Evolutionary conservation across 2,113 vertebrate genomes (phyloP).

Genomic region (Nicator chloris): DNA sequence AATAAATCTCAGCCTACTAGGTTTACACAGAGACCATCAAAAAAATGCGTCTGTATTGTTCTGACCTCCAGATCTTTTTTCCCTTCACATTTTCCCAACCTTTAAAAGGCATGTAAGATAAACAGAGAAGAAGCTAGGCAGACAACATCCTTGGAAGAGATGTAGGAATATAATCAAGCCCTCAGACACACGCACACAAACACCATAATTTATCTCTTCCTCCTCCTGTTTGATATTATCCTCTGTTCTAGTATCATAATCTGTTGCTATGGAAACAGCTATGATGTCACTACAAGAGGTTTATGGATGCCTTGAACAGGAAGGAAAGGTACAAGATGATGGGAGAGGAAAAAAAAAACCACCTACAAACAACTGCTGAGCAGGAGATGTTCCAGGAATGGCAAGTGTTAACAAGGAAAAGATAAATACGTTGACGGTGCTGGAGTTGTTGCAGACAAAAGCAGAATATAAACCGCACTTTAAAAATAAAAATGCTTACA

Average conservation of each 20-base stretch:
- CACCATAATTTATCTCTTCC: slow-evolving; percentile 65
- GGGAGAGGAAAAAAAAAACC: neutral
- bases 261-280: slow-evolving; percentile 68
- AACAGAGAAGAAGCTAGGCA: slow-evolving; percentile 42
- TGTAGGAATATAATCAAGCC: slow-evolving; percentile 57
- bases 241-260: slow-evolving; percentile 69
- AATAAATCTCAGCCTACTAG: neutral
- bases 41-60: neutral
- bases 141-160: slow-evolving; percentile 43
- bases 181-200: slow-evolving; percentile 48
- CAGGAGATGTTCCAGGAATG: slow-evolving; percentile 21
- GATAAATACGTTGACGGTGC: neutral
- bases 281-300: slow-evolving; percentile 66
- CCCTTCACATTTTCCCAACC: neutral
- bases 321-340: slow-evolving; percentile 57
- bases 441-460: slow-evolving; percentile 17
- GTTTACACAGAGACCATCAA: slow-evolving; percentile 11
- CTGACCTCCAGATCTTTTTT: neutral
- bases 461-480: neutral
- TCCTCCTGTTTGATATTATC: slow-evolving; percentile 68
- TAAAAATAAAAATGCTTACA: slow-evolving; percentile 54
- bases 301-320: slow-evolving; percentile 60
- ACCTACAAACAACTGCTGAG: slow-evolving; percentile 55
- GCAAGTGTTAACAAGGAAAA: slow-evolving; percentile 38
- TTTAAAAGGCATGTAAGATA: slow-evolving; percentile 49